These are phyloP conservation scores for Passerculus sandwichensis DNA, from an alignment of 2,797 vertebrate species.

Conservation along the genomic window DNA sequence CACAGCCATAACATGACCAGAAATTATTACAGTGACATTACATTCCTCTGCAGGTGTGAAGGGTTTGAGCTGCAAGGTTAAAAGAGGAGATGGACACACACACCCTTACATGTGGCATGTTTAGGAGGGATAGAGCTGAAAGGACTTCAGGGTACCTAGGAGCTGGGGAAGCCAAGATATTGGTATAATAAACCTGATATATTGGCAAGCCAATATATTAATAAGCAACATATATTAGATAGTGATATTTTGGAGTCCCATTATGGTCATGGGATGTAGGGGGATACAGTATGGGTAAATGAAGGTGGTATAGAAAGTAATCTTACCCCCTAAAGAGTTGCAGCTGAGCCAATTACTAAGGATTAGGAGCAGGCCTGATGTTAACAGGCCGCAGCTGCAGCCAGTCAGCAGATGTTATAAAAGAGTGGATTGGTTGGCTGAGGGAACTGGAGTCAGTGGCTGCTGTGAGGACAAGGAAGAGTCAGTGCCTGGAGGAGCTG, in stretches of 20 bases:
- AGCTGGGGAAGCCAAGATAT: neutral
- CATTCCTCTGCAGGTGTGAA: neutral
- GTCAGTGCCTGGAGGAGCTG: no score
- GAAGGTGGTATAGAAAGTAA: no score
- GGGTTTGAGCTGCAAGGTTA: neutral
- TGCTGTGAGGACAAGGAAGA: no score
- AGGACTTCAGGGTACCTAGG: fast-evolving
- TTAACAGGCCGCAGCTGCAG: no score
- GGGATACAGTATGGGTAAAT: no score
- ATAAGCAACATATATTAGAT: neutral
- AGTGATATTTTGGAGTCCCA: neutral
- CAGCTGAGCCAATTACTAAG: no score
- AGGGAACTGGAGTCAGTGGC: no score
- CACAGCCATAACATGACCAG: neutral
- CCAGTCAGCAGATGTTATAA: no score
- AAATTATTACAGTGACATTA: neutral
- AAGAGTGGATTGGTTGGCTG: no score
- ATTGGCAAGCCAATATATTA: neutral
- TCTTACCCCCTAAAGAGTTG: no score
- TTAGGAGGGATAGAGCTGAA: neutral
- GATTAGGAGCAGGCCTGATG: no score
- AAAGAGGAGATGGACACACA: neutral
- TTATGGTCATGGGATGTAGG: neutral
- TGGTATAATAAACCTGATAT: no score
- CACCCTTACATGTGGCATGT: fast-evolving